A percentile compares a stretch with the other conserved stretches of the same genome.
Conservation (phyloP, 2,797 vertebrate genomes). For the Glyptemys insculpta region DNA sequence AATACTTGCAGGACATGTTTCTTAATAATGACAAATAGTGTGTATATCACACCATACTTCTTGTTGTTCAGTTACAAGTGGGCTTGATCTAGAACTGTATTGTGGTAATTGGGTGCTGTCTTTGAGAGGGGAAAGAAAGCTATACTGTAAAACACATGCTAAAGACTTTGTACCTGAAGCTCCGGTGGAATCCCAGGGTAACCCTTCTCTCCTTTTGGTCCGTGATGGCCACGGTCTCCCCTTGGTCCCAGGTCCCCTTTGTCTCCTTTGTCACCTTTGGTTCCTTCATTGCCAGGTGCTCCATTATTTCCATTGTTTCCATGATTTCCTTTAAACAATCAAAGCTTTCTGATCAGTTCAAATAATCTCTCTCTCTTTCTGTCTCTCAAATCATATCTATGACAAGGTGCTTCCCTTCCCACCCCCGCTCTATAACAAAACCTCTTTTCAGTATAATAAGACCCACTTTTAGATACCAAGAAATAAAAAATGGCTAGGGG, state of each 20-base stretch:
- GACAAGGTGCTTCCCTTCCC: not conserved
- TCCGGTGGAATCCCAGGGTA: constrained; percentile 85
- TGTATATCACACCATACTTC: not conserved
- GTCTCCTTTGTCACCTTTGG: constrained; percentile 87
- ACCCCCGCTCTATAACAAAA: not conserved
- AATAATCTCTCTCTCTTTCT: not conserved
- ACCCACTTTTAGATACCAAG: not conserved
- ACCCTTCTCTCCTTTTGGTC: constrained; percentile 87
- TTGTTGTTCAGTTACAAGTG: not conserved
- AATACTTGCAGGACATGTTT: not conserved
- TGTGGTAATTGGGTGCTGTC: not conserved
- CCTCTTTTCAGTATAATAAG: not conserved
- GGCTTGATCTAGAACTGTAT: not conserved
- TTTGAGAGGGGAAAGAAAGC: not conserved
- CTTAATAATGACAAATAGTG: not conserved
- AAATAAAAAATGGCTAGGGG: not conserved
- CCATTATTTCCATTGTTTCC: constrained; percentile 89
- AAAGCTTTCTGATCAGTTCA: constrained; percentile 6
- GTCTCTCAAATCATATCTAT: not conserved
- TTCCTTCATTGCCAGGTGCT: constrained; percentile 84
- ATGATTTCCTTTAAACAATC: constrained; percentile 82
- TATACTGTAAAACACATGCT: not conserved
- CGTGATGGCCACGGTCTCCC: constrained; percentile 84
- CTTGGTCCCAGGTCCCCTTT: constrained; percentile 85
- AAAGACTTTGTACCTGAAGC: constrained; percentile 80